Conservation (phyloP, 1,140 invertebrate genomes). For the Popillia japonica region DNA sequence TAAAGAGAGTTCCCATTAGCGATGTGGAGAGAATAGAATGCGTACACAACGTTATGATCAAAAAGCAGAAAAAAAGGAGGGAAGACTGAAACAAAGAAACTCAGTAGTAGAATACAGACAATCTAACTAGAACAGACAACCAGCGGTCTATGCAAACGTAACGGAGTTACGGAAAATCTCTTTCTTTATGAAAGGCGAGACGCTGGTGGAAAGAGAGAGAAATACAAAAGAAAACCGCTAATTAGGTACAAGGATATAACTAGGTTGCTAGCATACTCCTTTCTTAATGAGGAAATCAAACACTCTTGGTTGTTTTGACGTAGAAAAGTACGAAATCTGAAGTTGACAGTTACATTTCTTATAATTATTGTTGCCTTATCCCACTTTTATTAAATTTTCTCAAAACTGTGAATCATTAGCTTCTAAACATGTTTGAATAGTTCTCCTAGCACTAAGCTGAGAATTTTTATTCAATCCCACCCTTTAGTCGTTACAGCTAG, state of each 20-base stretch:
- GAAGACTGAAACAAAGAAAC: background rate
- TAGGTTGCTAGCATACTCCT: background rate
- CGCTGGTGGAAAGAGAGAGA: background rate
- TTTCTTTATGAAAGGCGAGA: background rate
- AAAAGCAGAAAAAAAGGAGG: background rate
- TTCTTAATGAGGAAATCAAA: background rate
- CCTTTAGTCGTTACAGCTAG: too few relatives aligned
- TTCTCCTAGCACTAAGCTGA: too few relatives aligned
- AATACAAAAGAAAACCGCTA: background rate
- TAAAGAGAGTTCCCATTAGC: background rate
- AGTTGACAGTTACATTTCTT: background rate
- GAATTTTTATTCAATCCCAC: too few relatives aligned
- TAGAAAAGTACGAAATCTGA: background rate
- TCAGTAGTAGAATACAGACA: background rate
- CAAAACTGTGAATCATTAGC: too few relatives aligned
- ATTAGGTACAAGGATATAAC: background rate
- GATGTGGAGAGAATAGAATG: background rate
- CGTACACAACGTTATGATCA: background rate
- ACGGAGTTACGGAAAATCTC: background rate
- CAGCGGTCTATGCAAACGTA: slow-evolving; percentile 4
- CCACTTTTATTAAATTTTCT: background rate
- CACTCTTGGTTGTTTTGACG: background rate
- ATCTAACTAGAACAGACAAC: background rate
- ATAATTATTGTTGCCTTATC: background rate
- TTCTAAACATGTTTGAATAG: too few relatives aligned